Evolutionary conservation across 2,113 vertebrate genomes (phyloP), one percentile per base, ranked within the genome.

Genomic region (Microcebus ravelobensis): DNA sequence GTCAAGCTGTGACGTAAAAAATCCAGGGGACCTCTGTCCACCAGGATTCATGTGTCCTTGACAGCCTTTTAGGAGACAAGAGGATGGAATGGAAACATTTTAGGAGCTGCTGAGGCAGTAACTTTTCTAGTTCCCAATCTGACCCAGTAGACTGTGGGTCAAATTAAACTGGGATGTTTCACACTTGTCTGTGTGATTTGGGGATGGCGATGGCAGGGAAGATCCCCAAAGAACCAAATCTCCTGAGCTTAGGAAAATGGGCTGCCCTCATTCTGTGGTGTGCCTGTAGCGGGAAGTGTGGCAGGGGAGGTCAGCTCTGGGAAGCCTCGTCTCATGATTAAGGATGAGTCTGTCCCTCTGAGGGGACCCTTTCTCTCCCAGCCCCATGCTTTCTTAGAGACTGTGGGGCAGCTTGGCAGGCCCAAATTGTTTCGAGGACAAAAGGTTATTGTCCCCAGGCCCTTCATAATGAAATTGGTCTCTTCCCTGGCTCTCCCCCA

Each of bases 361-460:
- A 92, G 3, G 34, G 82, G 85, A 88, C 87, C 71, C 85, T 96
- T 97, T 96, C 90, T 92, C 94, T 96, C 74, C 88, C 92, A 82
- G 93, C 97, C 96, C 89, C 31, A 2, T 80, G 91, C 90, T 97
- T 98, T 98, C 98, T 85, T 9, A 12, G 97, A 96, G 92, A 91
- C 97, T 82, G 76, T 92, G 96, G 97, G 97, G 97, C 98, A 88
- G 97, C 96, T 97, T 98, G 98, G 98, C 97, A 98, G 98, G 97
- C 93, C 91, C 94, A 96, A 91, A 96, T 94, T 97, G 95, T 96
- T 87, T 96, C 91, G 88, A 97, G 98, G 98, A 98, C 87, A 97
- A 96, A 98, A 98, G 95, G 94, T 98, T 97, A 98, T 98, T 98
- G 98, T 98, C 97, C 98, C 98, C 95, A 91, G 93, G 96, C 94